Evolutionary conservation across 2,113 vertebrate species (phyloP).

Genomic region (Himantopus leucocephalus): DNA sequence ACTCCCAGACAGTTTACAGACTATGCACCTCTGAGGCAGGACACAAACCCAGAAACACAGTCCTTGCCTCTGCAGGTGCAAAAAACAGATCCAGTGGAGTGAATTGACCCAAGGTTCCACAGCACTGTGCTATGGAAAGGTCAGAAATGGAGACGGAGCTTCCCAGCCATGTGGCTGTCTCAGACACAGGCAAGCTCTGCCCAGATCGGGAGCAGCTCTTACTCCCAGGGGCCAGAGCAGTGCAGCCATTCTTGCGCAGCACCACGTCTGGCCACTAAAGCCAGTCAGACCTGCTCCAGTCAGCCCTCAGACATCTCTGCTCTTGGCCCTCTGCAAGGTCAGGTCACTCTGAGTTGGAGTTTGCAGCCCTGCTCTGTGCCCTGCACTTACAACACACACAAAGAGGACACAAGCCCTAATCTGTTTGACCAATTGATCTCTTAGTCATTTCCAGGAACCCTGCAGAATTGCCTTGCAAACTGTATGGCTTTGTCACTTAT

Average conservation of each 20-base stretch:
- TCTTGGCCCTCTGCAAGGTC: not conserved
- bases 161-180: not conserved
- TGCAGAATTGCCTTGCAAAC: not conserved
- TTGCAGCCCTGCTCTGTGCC: not conserved
- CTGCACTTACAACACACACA: not conserved
- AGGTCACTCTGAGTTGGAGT: not conserved
- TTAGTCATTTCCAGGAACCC: not conserved
- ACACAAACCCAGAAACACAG: not conserved
- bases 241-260: not conserved
- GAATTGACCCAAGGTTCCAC: not conserved
- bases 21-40: not conserved
- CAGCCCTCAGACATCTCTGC: not conserved
- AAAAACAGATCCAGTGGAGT: not conserved
- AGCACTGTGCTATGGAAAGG: not conserved
- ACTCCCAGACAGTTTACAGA: not conserved
- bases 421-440: not conserved
- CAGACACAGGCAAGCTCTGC: not conserved
- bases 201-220: not conserved
- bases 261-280: accelerated
- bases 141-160: not conserved
- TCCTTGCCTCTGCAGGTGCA: not conserved
- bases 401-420: not conserved
- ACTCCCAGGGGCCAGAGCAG: not conserved
- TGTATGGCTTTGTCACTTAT: not conserved
- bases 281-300: not conserved